phyloP scores from a whole-genome alignment of 2,113 vertebrate genomes.

The Hyaena hyaena region DNA sequence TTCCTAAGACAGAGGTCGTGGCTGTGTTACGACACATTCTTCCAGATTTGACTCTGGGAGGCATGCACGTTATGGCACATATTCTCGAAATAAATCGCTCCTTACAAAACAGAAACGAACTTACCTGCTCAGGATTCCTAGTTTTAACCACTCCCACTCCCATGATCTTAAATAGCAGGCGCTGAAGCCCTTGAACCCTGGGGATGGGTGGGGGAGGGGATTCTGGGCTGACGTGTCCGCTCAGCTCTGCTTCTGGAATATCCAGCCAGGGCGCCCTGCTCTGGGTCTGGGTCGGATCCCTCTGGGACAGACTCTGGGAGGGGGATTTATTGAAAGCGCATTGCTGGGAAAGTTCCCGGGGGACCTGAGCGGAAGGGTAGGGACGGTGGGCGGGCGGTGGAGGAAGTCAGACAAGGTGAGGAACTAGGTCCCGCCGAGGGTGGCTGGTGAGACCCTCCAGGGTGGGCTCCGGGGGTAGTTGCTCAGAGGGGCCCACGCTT shows the following conservation, averaged over 20 bases:
- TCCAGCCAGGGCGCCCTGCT: accelerated
- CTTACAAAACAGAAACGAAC: not conserved
- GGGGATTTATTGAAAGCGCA: not conserved
- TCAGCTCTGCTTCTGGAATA: not conserved
- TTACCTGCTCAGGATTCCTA: not conserved
- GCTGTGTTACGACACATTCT: not conserved
- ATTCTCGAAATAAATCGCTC: not conserved
- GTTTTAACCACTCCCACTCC: not conserved
- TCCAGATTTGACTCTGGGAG: not conserved
- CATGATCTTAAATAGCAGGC: not conserved
- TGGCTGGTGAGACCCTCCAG: not conserved
- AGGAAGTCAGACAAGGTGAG: not conserved
- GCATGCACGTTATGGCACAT: accelerated
- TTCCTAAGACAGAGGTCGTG: not conserved
- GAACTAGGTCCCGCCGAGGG: not conserved
- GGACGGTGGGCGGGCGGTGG: not conserved
- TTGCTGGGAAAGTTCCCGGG: not conserved
- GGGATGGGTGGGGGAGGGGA: not conserved
- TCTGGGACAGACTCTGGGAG: not conserved
- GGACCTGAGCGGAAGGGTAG: not conserved
- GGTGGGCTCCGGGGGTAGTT: not conserved
- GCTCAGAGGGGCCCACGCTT: not conserved
- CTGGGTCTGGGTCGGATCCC: accelerated
- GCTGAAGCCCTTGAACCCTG: not conserved
- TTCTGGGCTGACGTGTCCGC: not conserved